Evolutionary conservation across 1,140 invertebrate species (phyloP), one percentile per base, ranked within the genome.

Genomic region (Elymnias hypermnestra): DNA sequence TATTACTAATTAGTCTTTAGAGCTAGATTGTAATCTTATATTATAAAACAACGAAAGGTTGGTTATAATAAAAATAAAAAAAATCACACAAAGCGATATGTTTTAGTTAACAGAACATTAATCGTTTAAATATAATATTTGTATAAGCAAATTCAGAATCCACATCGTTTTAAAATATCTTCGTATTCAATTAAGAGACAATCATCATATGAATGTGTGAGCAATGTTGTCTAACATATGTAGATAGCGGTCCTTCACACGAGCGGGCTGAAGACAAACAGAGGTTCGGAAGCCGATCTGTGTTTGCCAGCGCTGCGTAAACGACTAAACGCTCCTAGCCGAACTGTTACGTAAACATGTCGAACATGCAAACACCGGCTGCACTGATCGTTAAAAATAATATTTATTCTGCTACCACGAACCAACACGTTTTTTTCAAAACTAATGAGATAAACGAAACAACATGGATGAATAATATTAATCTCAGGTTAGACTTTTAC

Each of bases 301-400:
- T 66, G 43, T 76, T 66, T 71, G 62, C 47, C 49, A 45, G 52
- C 47, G 54, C 52, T 50, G 36, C 59, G 47, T 48, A 64, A 60
- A 60, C 59, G 56, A 68, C 74, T 36, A 36, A 36, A 21, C 33
- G 33, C 33, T 68, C 50, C 71, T 65, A 58, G 52, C 62, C 57
- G 38, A 44, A 76, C 73, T 74, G 73, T 81, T 84, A 78, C 81
- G 74, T 76, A 82, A 84, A 84, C 76, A 82, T 81, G 77, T 82
- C 59, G 53, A 51, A 81, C 76, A 81, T 60, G 60, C 57, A 53
- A 44, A 42, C 42, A 38, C 60, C 72, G 61, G 57, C 72, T 64
- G 67, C 68, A 73, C 73, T 82, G 77, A 84, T 84, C 81, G 71
- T 71, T 77, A 72, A 74, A 73, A 82, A 84, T 72, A 84, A 84